These are phyloP conservation scores for Poeciliopsis retropinna DNA, from an alignment of 2,113 vertebrate species.

Conservation along the genomic window DNA sequence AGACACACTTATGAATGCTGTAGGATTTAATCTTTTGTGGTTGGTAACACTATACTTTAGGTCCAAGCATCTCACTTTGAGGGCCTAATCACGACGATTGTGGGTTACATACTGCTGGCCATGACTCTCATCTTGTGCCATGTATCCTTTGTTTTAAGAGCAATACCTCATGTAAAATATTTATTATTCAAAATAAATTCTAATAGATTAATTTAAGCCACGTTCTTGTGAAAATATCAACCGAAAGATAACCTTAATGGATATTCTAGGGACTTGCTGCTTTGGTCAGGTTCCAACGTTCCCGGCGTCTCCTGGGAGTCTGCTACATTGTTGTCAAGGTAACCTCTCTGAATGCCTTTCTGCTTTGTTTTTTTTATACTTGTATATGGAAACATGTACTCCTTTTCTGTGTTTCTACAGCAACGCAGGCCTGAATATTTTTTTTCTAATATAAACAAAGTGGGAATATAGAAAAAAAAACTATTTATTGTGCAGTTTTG, in stretches of 20 bases:
- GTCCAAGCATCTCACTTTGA: slow-evolving; percentile 98
- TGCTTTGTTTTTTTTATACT: slow-evolving; percentile 1
- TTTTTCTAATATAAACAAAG: neutral
- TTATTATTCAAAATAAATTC: neutral
- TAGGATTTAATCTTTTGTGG: neutral
- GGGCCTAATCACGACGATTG: slow-evolving; percentile 97
- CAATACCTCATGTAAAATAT: neutral
- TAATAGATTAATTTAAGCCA: neutral
- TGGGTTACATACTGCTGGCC: slow-evolving; percentile 95
- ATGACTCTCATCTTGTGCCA: slow-evolving; percentile 96
- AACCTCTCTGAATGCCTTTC: slow-evolving; percentile 47
- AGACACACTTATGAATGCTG: neutral
- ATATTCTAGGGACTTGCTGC: slow-evolving; percentile 90
- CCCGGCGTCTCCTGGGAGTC: slow-evolving; percentile 93
- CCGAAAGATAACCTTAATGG: slow-evolving; percentile 76
- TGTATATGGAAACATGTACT: neutral
- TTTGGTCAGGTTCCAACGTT: slow-evolving; percentile 96
- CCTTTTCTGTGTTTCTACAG: neutral
- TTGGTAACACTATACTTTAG: slow-evolving; percentile 66
- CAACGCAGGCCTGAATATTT: neutral
- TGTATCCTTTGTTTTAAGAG: slow-evolving; percentile 87
- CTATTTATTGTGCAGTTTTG: neutral
- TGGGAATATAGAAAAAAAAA: neutral
- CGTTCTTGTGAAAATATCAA: neutral
- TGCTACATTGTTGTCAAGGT: slow-evolving; percentile 99